Base-by-base conservation (phyloP, 1,140 invertebrate species). In the Drosophila ficusphila region DNA sequence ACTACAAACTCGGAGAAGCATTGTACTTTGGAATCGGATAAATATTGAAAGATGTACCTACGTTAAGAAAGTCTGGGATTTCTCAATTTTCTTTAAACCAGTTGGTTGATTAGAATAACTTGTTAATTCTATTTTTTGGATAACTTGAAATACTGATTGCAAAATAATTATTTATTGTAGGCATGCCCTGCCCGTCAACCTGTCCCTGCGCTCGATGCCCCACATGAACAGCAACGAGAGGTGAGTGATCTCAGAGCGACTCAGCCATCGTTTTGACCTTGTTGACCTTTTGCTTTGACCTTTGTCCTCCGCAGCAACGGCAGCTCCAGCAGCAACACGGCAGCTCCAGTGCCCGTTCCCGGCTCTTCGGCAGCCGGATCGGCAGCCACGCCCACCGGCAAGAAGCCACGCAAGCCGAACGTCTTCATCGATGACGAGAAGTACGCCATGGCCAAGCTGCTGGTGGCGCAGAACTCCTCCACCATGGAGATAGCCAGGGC, bases 341-440 rank as follows among this genome's bases (percentile, higher is more conserved):
- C 75, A 39, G 19, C 65, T 33, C 4, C 60, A 19, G 4, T 71
- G 19, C 5, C 61, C 29, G 12, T 36, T 19, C 1, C 56, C n/a
- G 8, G 46, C 27, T 2, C 70, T 46, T 2, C 70, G 25, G 6
- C 44, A 25, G 19, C 71, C 29, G 8, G 76, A 38, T n/a, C 58
- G 48, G 6, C 57, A 27, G 14, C 62, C 67, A 19, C 78, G 53
- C 57, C 69, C 39, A 67, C 77, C 7, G 82, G 74, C 14, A 91
- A 91, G 51, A 91, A 91, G 44, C 90, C 90, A 8, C 90, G 90
- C 12, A 91, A 91, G 38, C 90, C 90, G 38, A 91, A 91, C 41
- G 90, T 91, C 7, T 91, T 91, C n/a, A 90, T 91, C 16, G 88
- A 91, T 44, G 90, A 91, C 34, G 90, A 91, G 33, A 91, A 90